Percentiles rank a stretch among this genome's conserved stretches.
Evolutionary conservation across 2,888 invertebrate genomes (phyloP).

Genomic region (Trichogramma dendrolimi): DNA sequence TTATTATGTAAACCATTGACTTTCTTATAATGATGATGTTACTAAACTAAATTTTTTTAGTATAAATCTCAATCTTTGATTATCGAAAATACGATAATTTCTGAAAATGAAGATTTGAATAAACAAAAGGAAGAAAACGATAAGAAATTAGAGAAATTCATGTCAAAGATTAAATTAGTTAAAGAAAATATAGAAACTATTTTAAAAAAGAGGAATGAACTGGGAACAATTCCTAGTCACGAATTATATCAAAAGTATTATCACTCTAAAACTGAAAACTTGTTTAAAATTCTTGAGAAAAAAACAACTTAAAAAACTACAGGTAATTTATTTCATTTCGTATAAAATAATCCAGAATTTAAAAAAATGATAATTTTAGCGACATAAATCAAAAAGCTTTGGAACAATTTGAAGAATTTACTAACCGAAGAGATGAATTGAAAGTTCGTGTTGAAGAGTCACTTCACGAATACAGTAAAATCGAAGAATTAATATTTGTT

Average conservation of each 20-base stretch:
- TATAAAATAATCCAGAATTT: not conserved
- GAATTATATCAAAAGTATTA: conserved; percentile 81
- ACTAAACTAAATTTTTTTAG: not conserved
- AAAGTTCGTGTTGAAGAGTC: conserved; percentile 93
- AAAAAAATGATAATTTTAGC: conserved; percentile 53
- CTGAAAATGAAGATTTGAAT: conserved; percentile 72
- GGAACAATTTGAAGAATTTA: conserved; percentile 97
- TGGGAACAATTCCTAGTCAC: conserved; percentile 89
- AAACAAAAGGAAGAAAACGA: conserved; percentile 91
- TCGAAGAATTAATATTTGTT: conserved; percentile 87
- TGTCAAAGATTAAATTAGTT: conserved; percentile 87
- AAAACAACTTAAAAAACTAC: conserved; percentile 94
- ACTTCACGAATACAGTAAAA: conserved; percentile 85
- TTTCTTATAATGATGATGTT: too few species aligned
- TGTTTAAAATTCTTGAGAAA: conserved; percentile 94
- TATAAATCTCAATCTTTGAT: conserved; percentile 10
- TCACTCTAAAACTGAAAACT: conserved; percentile 71
- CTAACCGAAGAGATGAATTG: conserved; percentile 95
- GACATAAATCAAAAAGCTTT: conserved; percentile 99
- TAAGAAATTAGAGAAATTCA: conserved; percentile 91
- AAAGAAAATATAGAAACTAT: conserved; percentile 91
- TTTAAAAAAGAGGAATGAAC: conserved; percentile 88
- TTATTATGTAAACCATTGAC: too few species aligned
- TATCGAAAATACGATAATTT: conserved; percentile 68
- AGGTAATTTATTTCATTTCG: conserved; percentile 32